Conservation (phyloP, 2,888 invertebrate species). For the Punctoribates punctum region DNA sequence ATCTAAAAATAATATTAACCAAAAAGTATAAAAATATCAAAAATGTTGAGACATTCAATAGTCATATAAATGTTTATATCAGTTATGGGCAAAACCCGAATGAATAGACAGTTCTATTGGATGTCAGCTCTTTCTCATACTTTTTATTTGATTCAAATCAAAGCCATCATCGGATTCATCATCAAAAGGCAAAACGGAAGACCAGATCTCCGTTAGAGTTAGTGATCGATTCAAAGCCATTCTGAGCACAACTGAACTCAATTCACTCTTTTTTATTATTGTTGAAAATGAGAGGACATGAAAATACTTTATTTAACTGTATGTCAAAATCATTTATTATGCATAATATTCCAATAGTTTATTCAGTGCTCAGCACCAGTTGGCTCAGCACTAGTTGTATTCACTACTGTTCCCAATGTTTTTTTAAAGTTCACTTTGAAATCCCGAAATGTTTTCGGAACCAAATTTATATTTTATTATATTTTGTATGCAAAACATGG, state of each 20-base stretch:
- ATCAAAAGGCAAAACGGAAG: slow-evolving; percentile 25
- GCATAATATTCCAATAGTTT: slow-evolving; percentile 28
- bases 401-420: slow-evolving; percentile 4
- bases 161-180: slow-evolving; percentile 13
- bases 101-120: slow-evolving; percentile 7
- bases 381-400: too few relatives aligned
- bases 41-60: slow-evolving; percentile 13
- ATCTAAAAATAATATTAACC: slow-evolving; percentile 16
- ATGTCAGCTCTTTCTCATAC: neutral
- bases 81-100: neutral
- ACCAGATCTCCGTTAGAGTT: slow-evolving; percentile 21
- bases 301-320: slow-evolving; percentile 2
- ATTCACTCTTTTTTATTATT: neutral
- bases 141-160: slow-evolving; percentile 26
- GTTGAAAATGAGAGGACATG: slow-evolving; percentile 8
- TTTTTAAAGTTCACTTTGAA: slow-evolving; percentile 29
- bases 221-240: slow-evolving; percentile 9
- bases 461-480: slow-evolving; percentile 3
- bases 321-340: slow-evolving; percentile 15
- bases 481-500: slow-evolving; percentile 28
- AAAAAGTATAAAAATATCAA: slow-evolving; percentile 32
- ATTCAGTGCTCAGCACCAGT: neutral
- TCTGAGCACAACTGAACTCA: neutral
- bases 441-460: slow-evolving; percentile 11
- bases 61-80: slow-evolving; percentile 18